Percentiles rank a stretch among this genome's conserved stretches.
phyloP scores from a whole-genome alignment of 2,113 vertebrate species.

The Catharus fuscescens region DNA sequence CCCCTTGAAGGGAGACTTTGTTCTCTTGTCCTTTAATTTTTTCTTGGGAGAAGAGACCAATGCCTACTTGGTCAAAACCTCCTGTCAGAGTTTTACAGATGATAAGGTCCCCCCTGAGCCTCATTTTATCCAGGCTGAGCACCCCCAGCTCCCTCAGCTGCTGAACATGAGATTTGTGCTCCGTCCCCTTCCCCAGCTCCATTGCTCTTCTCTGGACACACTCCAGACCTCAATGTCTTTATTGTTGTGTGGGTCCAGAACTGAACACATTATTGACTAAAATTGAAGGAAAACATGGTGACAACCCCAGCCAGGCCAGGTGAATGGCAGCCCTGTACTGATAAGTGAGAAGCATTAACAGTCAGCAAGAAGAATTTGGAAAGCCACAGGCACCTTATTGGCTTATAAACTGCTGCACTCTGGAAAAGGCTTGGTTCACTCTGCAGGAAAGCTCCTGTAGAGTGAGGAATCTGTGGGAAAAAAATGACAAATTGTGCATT shows the following conservation, averaged over 20 bases:
- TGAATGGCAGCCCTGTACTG: not conserved
- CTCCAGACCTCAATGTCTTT: not conserved
- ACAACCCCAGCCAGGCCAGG: not conserved
- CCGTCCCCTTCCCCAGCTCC: not conserved
- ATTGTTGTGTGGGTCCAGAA: not conserved
- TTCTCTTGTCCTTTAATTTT: not conserved
- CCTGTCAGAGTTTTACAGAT: not conserved
- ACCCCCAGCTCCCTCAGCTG: not conserved
- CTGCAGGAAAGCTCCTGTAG: not conserved
- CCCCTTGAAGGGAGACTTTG: not conserved
- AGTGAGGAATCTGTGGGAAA: not conserved
- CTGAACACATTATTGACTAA: not conserved
- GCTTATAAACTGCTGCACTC: not conserved
- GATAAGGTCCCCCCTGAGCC: not conserved
- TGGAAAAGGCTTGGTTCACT: not conserved
- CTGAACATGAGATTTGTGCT: not conserved
- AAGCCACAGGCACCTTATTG: not conserved
- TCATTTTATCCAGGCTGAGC: not conserved
- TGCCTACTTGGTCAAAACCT: too few species aligned
- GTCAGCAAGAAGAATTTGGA: not conserved
- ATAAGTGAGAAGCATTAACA: not conserved
- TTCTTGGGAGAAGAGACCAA: not conserved
- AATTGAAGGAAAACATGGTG: not conserved
- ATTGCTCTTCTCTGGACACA: not conserved
- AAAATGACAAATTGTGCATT: not conserved